Base-by-base conservation (phyloP, 2,888 invertebrate genomes). In the Galerucella calmariensis region DNA sequence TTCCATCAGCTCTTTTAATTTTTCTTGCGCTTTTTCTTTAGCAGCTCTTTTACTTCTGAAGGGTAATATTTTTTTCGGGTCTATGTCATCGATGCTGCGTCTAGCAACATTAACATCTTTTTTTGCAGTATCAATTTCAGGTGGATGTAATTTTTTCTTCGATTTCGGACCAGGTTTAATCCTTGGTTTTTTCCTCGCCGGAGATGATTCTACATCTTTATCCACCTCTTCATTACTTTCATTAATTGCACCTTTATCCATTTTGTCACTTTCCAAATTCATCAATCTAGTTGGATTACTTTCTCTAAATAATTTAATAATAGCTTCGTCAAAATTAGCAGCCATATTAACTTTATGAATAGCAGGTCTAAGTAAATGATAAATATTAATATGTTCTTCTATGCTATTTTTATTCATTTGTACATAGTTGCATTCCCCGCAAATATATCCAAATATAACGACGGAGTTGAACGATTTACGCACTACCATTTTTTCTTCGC, bases 341-440 rank as follows among this genome's bases (percentile, higher is more conserved):
- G 87, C 86, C 77, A 88, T 82, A 75, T 84, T 86, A 10, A 88
- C 83, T 75, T 85, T 86, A 67, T 82, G 76, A 51, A 86, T 83
- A 14, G 89, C 88, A 1, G 89, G 89, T 75, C 89, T 87, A 69
- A 88, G 86, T 65, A 88, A 84, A 79, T 92, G 93, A 77, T 90
- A 90, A 0, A 86, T 84, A 62, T 89, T 88, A 0, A 93, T 88
- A 80, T 95, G 95, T 0, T 88, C 88, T 76, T 92, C 90, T 0
- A 94, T 86, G 81, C 91, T 91, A 51, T 88, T 86, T 66, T 90
- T 86, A 8, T 89, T 89, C 78, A 94, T 84, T 85, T 95, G 95
- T 1, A 93, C 90, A 79, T 90, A 95, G 83, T 95, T 92, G 83
- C 95, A 95, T 73, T 90, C 88, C 2, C 90, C 89, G 82, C 95